Evolutionary conservation across 2,113 vertebrate genomes (phyloP), one percentile per base, ranked within the genome.

Genomic region (Saccopteryx bilineata): DNA sequence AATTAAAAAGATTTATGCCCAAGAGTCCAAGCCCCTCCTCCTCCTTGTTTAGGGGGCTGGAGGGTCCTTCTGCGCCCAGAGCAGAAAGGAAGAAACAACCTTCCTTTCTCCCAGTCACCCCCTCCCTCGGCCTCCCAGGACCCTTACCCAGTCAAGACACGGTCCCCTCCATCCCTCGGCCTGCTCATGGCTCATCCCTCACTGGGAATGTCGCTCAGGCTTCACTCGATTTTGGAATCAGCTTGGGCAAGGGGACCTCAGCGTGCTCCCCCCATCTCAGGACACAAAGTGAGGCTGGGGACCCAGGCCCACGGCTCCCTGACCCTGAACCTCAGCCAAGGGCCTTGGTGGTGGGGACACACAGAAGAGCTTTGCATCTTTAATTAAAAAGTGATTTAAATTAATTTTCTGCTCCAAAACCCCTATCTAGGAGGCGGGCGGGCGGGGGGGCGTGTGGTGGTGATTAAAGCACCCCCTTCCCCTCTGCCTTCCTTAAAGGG

Each of bases 351-450:
- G n/a, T 11, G 5, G 6, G 63, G 1, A 5, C 86, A 60, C 71
- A 75, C 68, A 63, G 87, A 91, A 76, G 52, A 90, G 85, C 85
- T 69, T 85, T 63, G 95, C 76, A 63, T 95, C 63, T 97, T 95
- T 97, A 96, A 97, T 96, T 97, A 88, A 93, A 94, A 96, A 97
- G 95, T 91, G 83, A 95, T 91, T 95, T 94, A 63, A 93, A 96
- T 95, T 95, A 95, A 93, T 96, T 95, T 96, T 96, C 87, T 96
- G 94, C 95, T 93, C 88, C 92, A 92, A 80, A 96, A 96, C 66
- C 58, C 81, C 81, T 76, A 52, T 85, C 48, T 63, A 24, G 85
- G 74, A 54, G 61, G 71, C 15, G 3, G 39, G 71, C 15, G 3
- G 39, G 39, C 39, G 39, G 39, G 52, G 72, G 71, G 23, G 65